These are phyloP conservation scores for Upupa epops DNA, from an alignment of 2,113 vertebrate genomes.

Conservation along the genomic window DNA sequence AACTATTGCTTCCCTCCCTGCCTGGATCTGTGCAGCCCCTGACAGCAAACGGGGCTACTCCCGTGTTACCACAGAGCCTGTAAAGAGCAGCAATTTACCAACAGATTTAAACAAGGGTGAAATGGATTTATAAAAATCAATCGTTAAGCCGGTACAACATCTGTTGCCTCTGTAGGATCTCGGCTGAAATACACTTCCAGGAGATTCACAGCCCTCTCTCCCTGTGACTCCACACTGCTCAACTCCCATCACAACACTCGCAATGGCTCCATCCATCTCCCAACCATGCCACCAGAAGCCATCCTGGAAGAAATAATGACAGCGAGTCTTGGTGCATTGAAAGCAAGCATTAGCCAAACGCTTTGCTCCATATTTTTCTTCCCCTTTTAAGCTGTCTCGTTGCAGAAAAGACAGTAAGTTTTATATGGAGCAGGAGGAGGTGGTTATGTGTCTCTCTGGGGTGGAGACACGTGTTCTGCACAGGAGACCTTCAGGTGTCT, in stretches of 20 bases:
- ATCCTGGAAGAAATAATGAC: neutral
- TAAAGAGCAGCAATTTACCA: neutral
- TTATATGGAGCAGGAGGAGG: neutral
- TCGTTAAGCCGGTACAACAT: neutral
- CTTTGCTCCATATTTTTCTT: neutral
- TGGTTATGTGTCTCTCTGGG: neutral
- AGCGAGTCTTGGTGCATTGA: neutral
- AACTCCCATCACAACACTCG: neutral
- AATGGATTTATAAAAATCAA: neutral
- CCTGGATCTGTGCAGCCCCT: neutral
- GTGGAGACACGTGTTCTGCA: neutral
- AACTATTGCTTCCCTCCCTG: neutral
- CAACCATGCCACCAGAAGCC: constrained; percentile 9
- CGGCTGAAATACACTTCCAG: neutral
- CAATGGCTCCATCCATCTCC: constrained; percentile 45
- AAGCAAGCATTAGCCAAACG: constrained; percentile 6
- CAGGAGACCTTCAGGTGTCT: neutral
- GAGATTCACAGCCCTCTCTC: constrained; percentile 38
- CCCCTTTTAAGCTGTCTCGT: constrained; percentile 41
- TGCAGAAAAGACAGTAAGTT: neutral
- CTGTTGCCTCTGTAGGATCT: neutral
- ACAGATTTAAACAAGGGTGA: neutral
- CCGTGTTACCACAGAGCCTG: neutral
- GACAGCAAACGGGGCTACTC: neutral
- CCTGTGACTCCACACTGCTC: neutral